These are phyloP conservation scores for Aldabrachelys gigantea DNA, from an alignment of 2,113 vertebrate genomes.

Conservation along the genomic window DNA sequence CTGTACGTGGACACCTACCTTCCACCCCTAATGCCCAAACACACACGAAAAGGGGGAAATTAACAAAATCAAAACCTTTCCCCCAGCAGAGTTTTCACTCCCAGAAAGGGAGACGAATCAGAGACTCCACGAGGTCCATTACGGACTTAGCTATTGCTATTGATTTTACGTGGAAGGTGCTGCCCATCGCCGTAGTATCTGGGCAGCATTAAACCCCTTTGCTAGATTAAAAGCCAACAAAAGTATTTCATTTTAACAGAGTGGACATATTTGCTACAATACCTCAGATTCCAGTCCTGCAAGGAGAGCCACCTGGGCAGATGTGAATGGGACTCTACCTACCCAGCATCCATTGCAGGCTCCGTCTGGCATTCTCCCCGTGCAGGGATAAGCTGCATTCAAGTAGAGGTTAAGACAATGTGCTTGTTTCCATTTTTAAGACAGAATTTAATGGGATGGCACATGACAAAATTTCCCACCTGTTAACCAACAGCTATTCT, in stretches of 20 bases:
- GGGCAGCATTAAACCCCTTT: not conserved
- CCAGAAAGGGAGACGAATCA: no score
- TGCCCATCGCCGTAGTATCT: no score
- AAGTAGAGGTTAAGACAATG: not conserved
- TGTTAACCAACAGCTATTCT: not conserved
- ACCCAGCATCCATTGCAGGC: not conserved
- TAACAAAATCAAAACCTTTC: not conserved
- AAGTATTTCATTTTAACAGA: not conserved
- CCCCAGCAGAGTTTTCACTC: not conserved
- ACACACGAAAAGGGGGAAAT: not conserved
- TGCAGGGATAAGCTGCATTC: not conserved
- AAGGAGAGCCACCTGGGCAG: not conserved
- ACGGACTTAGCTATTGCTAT: not conserved
- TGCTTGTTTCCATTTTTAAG: not conserved
- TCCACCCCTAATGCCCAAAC: not conserved
- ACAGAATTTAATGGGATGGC: not conserved
- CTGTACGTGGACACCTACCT: not conserved
- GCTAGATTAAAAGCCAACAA: not conserved
- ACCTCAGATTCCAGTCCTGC: not conserved
- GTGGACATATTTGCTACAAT: not conserved
- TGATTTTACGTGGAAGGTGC: not conserved
- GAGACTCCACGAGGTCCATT: not conserved
- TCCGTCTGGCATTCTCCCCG: not conserved
- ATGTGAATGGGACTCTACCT: not conserved
- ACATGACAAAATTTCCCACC: not conserved